phyloP scores from a whole-genome alignment of 2,113 vertebrate genomes.

The Kryptolebias marmoratus region DNA sequence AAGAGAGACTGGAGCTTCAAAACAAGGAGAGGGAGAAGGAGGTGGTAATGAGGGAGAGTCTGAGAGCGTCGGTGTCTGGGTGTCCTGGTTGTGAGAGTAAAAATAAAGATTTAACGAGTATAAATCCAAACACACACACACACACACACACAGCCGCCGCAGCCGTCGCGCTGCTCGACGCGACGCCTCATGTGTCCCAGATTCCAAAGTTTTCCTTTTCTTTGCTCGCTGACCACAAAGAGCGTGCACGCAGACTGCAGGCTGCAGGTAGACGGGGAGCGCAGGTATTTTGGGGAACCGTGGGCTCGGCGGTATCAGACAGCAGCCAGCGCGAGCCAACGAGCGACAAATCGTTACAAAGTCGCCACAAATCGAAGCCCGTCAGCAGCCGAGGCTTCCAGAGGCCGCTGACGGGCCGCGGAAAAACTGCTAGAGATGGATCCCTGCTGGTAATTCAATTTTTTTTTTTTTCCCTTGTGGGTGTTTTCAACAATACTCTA shows the following conservation, averaged over 20 bases:
- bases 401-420: too few relatives aligned
- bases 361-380: too few relatives aligned
- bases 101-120: slow-evolving; percentile 39
- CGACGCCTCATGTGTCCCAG: slow-evolving; percentile 14
- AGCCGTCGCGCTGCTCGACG: too few relatives aligned
- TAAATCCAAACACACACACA: slow-evolving; percentile 6
- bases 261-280: neutral
- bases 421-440: too few relatives aligned
- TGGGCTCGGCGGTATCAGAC: neutral
- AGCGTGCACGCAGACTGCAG: neutral
- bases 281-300: slow-evolving; percentile 4
- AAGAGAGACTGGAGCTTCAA: slow-evolving; percentile 47
- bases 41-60: slow-evolving; percentile 66
- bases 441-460: too few relatives aligned
- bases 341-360: too few relatives aligned
- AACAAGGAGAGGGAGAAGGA: slow-evolving; percentile 4
- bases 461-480: too few relatives aligned
- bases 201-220: slow-evolving; percentile 20
- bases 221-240: slow-evolving; percentile 7
- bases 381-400: too few relatives aligned
- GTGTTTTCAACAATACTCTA: too few relatives aligned
- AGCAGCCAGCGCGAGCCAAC: neutral
- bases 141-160: too few relatives aligned
- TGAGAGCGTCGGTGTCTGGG: slow-evolving; percentile 4
- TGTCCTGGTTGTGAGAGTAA: slow-evolving; percentile 9